Conservation (phyloP, 2,888 invertebrate species). For the Mythimna vitellina region DNA sequence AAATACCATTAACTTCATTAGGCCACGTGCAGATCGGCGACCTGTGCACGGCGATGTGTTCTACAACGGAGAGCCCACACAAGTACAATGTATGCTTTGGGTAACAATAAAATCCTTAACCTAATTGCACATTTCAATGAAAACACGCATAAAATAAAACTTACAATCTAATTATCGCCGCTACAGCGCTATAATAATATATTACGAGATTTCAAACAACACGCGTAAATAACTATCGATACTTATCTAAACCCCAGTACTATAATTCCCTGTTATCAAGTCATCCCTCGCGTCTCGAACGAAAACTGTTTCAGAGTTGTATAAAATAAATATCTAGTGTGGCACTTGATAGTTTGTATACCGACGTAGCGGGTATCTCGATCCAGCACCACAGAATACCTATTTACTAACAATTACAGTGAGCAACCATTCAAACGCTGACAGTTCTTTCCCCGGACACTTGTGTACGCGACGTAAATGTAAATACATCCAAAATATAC, state of each 20-base stretch:
- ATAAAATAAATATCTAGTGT: conserved; percentile 85
- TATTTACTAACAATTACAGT: conserved; percentile 85
- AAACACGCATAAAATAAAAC: conserved; percentile 86
- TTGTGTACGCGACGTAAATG: conserved; percentile 72
- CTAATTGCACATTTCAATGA: conserved; percentile 87
- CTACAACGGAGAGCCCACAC: conserved; percentile 71
- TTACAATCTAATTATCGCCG: conserved; percentile 81
- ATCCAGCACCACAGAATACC: conserved; percentile 85
- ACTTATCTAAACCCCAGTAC: conserved; percentile 84
- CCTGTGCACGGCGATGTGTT: conserved; percentile 41
- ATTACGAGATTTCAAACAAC: conserved; percentile 90
- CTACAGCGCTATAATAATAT: conserved; percentile 84
- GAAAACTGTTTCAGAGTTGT: conserved; percentile 74
- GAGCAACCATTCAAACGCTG: conserved; percentile 88
- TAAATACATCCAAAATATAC: conserved; percentile 90
- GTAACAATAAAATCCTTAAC: conserved; percentile 86
- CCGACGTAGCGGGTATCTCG: conserved; percentile 68
- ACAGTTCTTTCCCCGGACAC: conserved; percentile 77
- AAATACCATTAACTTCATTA: conserved; percentile 57
- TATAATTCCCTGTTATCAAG: conserved; percentile 81
- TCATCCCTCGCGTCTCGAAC: conserved; percentile 69
- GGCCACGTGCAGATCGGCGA: conserved; percentile 50
- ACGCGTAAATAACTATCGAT: conserved; percentile 83
- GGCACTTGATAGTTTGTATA: conserved; percentile 82
- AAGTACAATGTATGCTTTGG: conserved; percentile 83